Conservation (phyloP, 2,797 vertebrate species). For the Buceros bicornis region DNA sequence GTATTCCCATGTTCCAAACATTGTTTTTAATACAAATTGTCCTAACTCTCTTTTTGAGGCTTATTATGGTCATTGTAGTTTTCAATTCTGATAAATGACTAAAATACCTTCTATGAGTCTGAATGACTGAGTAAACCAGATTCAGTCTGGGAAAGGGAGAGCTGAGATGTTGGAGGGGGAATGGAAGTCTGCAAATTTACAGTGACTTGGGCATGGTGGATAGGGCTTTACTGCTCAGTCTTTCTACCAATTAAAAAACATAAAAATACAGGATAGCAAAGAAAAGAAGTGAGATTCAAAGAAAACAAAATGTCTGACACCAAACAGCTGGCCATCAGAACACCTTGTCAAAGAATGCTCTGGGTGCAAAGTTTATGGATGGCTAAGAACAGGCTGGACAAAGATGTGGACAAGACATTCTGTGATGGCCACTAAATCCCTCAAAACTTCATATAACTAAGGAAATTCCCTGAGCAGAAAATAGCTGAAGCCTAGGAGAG, state of each 20-base stretch:
- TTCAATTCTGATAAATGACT: not conserved
- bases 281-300: not conserved
- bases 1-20: not conserved
- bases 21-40: not conserved
- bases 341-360: not conserved
- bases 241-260: not conserved
- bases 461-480: slow-evolving; percentile 7
- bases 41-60: not conserved
- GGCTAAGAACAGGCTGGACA: not conserved
- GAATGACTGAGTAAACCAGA: not conserved
- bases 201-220: not conserved
- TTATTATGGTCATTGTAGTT: not conserved
- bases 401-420: slow-evolving; percentile 21
- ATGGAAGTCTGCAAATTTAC: not conserved
- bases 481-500: not conserved
- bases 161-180: fast-evolving
- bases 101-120: not conserved
- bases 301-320: not conserved
- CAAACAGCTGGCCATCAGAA: not conserved
- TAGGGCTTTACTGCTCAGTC: not conserved
- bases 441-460: not conserved
- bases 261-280: not conserved
- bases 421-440: not conserved
- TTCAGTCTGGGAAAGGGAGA: not conserved
- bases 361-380: not conserved